phyloP scores from a whole-genome alignment of 1,140 invertebrate species.

The Aradophagus sp. region DNA sequence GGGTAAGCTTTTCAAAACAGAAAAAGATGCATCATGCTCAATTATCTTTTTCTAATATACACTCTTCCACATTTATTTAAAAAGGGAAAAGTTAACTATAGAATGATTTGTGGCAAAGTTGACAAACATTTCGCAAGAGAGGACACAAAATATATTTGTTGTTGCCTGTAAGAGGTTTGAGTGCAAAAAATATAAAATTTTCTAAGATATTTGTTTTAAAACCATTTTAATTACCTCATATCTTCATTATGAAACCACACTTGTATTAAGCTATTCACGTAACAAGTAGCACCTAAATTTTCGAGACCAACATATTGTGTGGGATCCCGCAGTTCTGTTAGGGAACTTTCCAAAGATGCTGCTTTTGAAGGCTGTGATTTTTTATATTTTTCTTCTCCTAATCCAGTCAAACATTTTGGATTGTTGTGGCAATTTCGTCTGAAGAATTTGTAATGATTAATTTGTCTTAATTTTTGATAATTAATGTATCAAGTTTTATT shows the following conservation, averaged over 20 bases:
- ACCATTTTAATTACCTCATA: slow-evolving; percentile 77
- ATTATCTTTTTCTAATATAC: too few relatives aligned
- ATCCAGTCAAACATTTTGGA: slow-evolving; percentile 80
- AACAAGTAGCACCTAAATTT: slow-evolving; percentile 85
- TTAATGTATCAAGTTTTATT: not conserved
- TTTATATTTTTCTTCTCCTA: slow-evolving; percentile 77
- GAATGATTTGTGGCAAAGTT: too few relatives aligned
- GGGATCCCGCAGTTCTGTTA: slow-evolving; percentile 73
- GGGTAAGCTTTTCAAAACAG: too few relatives aligned
- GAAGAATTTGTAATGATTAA: slow-evolving; percentile 51
- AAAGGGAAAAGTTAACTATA: too few relatives aligned
- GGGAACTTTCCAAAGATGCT: slow-evolving; percentile 75
- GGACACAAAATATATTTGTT: too few relatives aligned
- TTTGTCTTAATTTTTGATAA: too few relatives aligned
- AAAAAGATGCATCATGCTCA: too few relatives aligned
- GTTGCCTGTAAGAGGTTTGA: too few relatives aligned
- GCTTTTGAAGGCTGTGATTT: slow-evolving; percentile 68
- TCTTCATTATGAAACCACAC: slow-evolving; percentile 83
- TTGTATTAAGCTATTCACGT: slow-evolving; percentile 84
- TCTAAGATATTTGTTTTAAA: too few relatives aligned
- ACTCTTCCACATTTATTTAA: too few relatives aligned
- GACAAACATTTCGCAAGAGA: too few relatives aligned
- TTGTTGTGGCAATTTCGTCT: slow-evolving; percentile 81
- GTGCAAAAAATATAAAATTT: slow-evolving; percentile 1
- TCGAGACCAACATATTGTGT: slow-evolving; percentile 79